phyloP scores from a whole-genome alignment of 2,113 vertebrate genomes.

The Vulpes lagopus region DNA sequence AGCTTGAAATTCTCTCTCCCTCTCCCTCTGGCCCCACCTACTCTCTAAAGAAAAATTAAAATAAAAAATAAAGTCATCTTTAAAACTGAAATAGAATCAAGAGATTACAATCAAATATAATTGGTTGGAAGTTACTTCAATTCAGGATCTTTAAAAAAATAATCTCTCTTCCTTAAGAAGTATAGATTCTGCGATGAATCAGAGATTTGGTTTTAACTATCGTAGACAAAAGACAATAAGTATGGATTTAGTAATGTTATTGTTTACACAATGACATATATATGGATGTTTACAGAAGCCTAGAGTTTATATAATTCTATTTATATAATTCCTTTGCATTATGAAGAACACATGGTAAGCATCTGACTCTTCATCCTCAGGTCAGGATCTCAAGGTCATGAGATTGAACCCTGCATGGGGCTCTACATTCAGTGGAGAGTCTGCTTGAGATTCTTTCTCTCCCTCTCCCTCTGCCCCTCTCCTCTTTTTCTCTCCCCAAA shows the following conservation, averaged over 20 bases:
- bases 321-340: background rate
- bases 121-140: background rate
- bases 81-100: slow-evolving; percentile 20
- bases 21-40: background rate
- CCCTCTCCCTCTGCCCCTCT: background rate
- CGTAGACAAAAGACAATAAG: slow-evolving; percentile 30
- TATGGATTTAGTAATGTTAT: background rate
- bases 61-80: background rate
- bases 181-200: background rate
- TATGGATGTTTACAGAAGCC: background rate
- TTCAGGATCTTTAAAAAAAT: slow-evolving; percentile 4
- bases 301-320: background rate
- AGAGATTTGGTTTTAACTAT: background rate
- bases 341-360: background rate
- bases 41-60: background rate
- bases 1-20: background rate
- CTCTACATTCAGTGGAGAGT: background rate
- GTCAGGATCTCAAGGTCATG: background rate
- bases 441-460: background rate
- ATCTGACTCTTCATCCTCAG: background rate
- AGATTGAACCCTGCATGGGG: background rate
- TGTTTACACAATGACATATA: background rate
- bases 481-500: background rate
- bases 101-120: background rate
- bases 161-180: background rate